These are phyloP conservation scores for Apodemia duryi DNA, from an alignment of 2,888 invertebrate species.

Conservation along the genomic window DNA sequence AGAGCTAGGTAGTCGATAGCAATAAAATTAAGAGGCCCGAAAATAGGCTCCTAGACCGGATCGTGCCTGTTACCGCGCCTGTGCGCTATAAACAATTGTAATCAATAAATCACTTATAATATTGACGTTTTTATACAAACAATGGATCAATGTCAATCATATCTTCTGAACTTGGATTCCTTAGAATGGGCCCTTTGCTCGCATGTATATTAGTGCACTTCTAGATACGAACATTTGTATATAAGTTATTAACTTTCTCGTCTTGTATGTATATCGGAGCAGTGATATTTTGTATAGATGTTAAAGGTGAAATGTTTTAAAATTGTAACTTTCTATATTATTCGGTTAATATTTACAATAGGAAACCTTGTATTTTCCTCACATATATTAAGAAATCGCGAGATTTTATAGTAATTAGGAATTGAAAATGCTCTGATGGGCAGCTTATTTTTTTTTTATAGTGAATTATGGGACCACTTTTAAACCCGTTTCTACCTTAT, in stretches of 20 bases:
- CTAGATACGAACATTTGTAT: constrained; percentile 56
- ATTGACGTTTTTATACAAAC: constrained; percentile 14
- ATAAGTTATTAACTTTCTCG: constrained; percentile 51
- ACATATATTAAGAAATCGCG: constrained; percentile 19
- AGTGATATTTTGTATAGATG: constrained; percentile 73
- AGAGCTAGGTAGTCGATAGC: constrained; percentile 62
- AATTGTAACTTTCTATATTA: constrained; percentile 34
- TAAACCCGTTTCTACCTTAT: constrained; percentile 48
- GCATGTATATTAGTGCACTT: constrained; percentile 43
- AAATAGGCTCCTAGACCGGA: constrained; percentile 49
- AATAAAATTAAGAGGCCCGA: constrained; percentile 49
- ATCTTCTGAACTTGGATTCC: constrained; percentile 14
- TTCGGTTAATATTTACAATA: constrained; percentile 9
- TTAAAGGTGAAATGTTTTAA: constrained; percentile 40
- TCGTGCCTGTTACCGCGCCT: constrained; percentile 49
- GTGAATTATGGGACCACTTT: constrained; percentile 76
- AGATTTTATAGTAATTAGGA: constrained; percentile 22
- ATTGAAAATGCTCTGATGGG: constrained; percentile 31
- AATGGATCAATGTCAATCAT: constrained; percentile 11
- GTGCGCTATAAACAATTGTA: constrained; percentile 28
- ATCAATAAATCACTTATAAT: constrained; percentile 10
- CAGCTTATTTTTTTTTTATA: constrained; percentile 69
- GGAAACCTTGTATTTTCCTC: constrained; percentile 10
- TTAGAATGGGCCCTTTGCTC: constrained; percentile 7
- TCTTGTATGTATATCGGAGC: constrained; percentile 63